phyloP scores from a whole-genome alignment of 2,113 vertebrate genomes.

The Psettodes erumei region DNA sequence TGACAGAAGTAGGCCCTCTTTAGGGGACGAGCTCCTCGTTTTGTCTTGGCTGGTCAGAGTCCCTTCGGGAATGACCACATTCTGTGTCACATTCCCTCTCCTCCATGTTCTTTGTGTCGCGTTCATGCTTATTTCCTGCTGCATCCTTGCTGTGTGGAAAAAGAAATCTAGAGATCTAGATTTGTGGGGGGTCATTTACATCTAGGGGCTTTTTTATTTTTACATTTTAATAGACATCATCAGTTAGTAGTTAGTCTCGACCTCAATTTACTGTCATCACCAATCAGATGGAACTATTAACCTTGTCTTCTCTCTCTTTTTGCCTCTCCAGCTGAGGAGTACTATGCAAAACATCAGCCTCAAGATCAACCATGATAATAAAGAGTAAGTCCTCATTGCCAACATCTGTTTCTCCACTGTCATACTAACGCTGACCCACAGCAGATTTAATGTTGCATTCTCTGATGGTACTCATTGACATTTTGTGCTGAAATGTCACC shows the following conservation, averaged over 20 bases:
- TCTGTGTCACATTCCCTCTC: too few species aligned
- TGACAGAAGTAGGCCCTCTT: too few species aligned
- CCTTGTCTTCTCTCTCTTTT: constrained; percentile 2
- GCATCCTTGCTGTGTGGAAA: too few species aligned
- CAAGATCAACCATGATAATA: constrained; percentile 69
- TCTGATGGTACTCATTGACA: not conserved
- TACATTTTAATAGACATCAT: not conserved
- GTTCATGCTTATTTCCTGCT: too few species aligned
- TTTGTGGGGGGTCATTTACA: not conserved
- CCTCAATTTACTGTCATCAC: not conserved
- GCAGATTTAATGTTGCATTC: not conserved
- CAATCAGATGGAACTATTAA: not conserved
- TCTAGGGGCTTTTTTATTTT: not conserved
- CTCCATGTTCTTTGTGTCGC: too few species aligned
- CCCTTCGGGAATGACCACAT: too few species aligned
- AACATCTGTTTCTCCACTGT: not conserved
- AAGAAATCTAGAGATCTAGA: too few species aligned
- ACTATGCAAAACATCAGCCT: constrained; percentile 85
- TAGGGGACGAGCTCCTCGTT: too few species aligned
- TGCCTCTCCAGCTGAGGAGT: constrained; percentile 82
- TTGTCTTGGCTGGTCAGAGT: too few species aligned
- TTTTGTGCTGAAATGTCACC: constrained; percentile 24
- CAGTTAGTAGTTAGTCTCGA: not conserved
- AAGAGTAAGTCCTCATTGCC: constrained; percentile 85
- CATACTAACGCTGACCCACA: not conserved